phyloP scores from a whole-genome alignment of 2,888 invertebrate species.

The Sisyra terminalis region DNA sequence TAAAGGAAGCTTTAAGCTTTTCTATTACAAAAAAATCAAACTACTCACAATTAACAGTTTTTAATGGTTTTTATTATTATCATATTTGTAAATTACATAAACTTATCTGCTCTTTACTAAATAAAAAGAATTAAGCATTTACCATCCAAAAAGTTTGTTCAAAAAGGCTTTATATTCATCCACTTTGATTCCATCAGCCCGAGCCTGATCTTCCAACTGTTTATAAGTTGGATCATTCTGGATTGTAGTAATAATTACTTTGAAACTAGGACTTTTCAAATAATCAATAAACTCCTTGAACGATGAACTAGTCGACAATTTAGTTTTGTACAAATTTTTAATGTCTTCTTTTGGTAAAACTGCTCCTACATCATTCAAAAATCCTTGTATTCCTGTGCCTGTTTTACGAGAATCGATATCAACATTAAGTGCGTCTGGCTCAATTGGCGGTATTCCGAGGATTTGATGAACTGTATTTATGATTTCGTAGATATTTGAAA shows the following conservation, averaged over 20 bases:
- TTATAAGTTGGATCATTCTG: not conserved
- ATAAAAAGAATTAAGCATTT: too few species aligned
- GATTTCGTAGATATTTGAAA: not conserved
- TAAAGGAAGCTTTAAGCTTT: too few species aligned
- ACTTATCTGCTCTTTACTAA: too few species aligned
- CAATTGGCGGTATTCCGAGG: not conserved
- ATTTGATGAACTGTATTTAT: not conserved
- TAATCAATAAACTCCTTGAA: not conserved
- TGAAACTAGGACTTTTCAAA: not conserved
- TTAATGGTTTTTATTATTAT: too few species aligned
- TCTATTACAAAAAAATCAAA: too few species aligned
- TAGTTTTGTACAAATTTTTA: not conserved
- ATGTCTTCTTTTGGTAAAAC: not conserved
- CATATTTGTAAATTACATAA: too few species aligned
- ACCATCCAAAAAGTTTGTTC: not conserved
- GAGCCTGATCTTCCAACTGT: not conserved
- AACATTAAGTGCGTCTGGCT: not conserved
- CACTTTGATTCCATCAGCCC: not conserved
- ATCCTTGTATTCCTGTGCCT: not conserved
- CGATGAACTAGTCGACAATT: not conserved
- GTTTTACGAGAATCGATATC: not conserved
- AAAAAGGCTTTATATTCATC: not conserved
- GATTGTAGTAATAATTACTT: not conserved
- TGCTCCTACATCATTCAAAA: not conserved
- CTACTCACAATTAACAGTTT: too few species aligned